These are phyloP conservation scores for Drosophila recens DNA, from an alignment of 2,888 invertebrate species.

Conservation along the genomic window DNA sequence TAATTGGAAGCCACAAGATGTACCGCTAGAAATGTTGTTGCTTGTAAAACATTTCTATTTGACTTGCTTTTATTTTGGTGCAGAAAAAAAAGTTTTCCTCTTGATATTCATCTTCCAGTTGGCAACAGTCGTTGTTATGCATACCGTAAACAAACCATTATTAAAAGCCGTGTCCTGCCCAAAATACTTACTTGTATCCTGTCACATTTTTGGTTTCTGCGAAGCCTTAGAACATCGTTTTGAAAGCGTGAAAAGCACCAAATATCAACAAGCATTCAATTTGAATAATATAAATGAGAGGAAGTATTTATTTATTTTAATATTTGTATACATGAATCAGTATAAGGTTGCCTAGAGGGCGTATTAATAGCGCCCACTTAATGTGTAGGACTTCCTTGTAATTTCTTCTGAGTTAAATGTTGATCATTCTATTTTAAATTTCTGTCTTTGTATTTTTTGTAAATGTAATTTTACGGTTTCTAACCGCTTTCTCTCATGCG, in stretches of 20 bases:
- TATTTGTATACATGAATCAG: background rate
- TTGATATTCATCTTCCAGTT: slow-evolving; percentile 16
- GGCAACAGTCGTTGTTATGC: slow-evolving; percentile 55
- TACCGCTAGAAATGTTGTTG: slow-evolving; percentile 34
- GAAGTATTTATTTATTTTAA: slow-evolving; percentile 9
- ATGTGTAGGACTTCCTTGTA: background rate
- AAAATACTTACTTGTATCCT: slow-evolving; percentile 7
- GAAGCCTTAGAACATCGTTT: slow-evolving; percentile 49
- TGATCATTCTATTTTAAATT: too few species aligned
- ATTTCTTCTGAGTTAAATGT: too few species aligned
- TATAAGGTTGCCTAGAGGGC: slow-evolving; percentile 23
- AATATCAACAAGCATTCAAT: slow-evolving; percentile 73
- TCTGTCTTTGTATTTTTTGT: too few species aligned
- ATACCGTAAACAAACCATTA: slow-evolving; percentile 53
- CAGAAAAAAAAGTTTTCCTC: slow-evolving; percentile 22
- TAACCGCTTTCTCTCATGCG: slow-evolving; percentile 36
- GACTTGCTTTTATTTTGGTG: slow-evolving; percentile 19
- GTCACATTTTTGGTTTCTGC: background rate
- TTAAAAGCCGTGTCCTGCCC: slow-evolving; percentile 38
- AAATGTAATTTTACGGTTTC: background rate
- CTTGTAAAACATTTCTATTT: slow-evolving; percentile 32
- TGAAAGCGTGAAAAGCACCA: slow-evolving; percentile 52
- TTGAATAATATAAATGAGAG: slow-evolving; percentile 61
- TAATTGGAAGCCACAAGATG: slow-evolving; percentile 41
- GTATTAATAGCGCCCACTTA: slow-evolving; percentile 48